Evolutionary conservation across 2,113 vertebrate species (phyloP).

Genomic region (Vidua macroura): DNA sequence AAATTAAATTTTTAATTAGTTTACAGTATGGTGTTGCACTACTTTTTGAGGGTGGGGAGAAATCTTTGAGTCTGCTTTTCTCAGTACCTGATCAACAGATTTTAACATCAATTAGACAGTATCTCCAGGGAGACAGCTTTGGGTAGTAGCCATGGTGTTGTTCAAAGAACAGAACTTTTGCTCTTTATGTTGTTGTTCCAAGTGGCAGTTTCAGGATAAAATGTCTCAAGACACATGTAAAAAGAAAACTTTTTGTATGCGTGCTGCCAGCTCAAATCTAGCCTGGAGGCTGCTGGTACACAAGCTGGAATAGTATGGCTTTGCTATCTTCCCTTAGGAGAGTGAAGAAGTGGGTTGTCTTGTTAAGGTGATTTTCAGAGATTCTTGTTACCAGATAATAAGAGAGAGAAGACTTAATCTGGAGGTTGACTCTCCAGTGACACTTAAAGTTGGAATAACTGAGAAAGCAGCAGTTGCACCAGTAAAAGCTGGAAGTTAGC

Average conservation of each 20-base stretch:
- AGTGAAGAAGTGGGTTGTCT: background rate
- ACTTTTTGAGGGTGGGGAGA: background rate
- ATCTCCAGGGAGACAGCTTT: background rate
- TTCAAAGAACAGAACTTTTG: background rate
- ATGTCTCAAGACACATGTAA: background rate
- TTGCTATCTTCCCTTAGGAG: background rate
- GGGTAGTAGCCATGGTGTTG: background rate
- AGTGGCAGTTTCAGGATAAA: background rate
- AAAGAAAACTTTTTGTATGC: background rate
- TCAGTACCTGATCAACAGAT: background rate
- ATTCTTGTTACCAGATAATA: background rate
- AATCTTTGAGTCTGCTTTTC: background rate
- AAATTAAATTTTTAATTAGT: background rate
- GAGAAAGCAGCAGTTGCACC: constrained; percentile 30
- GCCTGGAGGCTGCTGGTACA: background rate
- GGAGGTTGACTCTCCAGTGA: constrained; percentile 32
- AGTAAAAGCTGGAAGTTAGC: background rate
- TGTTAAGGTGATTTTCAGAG: constrained; percentile 14
- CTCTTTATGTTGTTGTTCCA: background rate
- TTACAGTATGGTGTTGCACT: background rate
- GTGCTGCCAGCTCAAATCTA: background rate
- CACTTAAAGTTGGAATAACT: constrained; percentile 27
- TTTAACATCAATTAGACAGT: background rate
- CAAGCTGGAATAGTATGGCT: background rate
- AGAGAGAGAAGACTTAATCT: background rate